Evolutionary conservation across 64 coral and sea anemone genomes (phyloP).

Genomic region (Porites lutea): DNA sequence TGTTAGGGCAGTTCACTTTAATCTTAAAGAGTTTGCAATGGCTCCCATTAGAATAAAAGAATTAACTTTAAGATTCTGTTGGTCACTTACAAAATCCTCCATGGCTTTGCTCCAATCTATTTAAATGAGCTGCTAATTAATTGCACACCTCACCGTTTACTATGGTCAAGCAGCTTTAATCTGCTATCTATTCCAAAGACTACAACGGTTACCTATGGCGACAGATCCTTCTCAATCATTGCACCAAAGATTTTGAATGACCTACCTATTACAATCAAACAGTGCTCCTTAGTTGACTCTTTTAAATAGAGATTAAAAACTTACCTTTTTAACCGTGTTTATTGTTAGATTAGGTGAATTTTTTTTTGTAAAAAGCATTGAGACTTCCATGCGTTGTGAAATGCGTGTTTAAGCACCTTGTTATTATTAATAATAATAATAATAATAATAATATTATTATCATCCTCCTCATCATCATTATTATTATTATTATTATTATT

Average conservation of each 20-base stretch:
- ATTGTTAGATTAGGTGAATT: not conserved
- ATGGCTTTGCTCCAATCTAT: not conserved
- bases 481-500: too few relatives aligned
- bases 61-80: not conserved
- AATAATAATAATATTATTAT: too few relatives aligned
- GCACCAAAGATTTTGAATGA: not conserved
- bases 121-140: not conserved
- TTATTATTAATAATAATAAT: not conserved
- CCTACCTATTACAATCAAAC: not conserved
- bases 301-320: not conserved
- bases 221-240: not conserved
- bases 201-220: too few relatives aligned
- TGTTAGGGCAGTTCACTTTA: not conserved
- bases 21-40: not conserved
- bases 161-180: not conserved
- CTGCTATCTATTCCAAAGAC: too few relatives aligned
- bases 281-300: not conserved
- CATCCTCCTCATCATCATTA: too few relatives aligned
- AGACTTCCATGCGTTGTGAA: not conserved
- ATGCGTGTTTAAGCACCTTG: not conserved
- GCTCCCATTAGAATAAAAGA: not conserved
- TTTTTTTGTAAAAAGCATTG: not conserved
- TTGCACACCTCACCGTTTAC: too few relatives aligned
- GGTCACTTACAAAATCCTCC: too few relatives aligned
- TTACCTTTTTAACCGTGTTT: not conserved